Evolutionary conservation across 2,113 vertebrate species (phyloP).

Genomic region (Oceanodroma tethys): DNA sequence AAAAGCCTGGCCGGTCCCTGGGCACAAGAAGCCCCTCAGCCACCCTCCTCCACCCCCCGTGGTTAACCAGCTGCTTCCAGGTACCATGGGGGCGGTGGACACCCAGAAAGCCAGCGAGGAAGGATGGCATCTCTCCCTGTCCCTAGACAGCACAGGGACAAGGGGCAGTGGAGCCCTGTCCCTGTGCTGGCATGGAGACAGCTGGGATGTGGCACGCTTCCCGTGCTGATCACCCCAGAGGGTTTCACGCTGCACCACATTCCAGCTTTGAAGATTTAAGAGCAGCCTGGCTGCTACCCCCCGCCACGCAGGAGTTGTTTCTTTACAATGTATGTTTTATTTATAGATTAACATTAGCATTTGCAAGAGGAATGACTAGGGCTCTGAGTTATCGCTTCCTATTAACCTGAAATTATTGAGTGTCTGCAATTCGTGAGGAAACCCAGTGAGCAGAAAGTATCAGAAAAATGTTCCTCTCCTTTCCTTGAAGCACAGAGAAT

Average conservation of each 20-base stretch:
- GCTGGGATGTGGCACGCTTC: accelerated
- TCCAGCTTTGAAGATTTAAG: neutral
- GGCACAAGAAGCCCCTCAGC: neutral
- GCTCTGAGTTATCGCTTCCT: conserved; percentile 49
- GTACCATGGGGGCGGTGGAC: no score
- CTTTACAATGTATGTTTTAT: conserved; percentile 31
- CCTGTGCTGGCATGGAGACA: accelerated
- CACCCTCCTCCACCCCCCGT: accelerated
- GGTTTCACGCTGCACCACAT: neutral
- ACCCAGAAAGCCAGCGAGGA: neutral
- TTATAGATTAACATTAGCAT: conserved; percentile 55
- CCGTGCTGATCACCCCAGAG: accelerated
- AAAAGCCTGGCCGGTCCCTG: neutral
- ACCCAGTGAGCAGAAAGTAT: conserved; percentile 12
- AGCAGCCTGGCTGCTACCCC: neutral
- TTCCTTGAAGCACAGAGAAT: neutral
- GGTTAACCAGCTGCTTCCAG: neutral
- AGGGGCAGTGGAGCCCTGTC: neutral
- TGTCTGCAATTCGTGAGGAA: conserved; percentile 18
- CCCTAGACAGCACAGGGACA: accelerated
- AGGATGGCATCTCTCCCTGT: neutral
- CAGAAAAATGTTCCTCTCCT: conserved; percentile 4
- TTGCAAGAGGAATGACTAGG: conserved; percentile 39
- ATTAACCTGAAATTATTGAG: conserved; percentile 60
- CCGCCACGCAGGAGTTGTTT: neutral